Evolutionary conservation across 2,113 vertebrate genomes (phyloP).

Genomic region (Microtus pennsylvanicus): DNA sequence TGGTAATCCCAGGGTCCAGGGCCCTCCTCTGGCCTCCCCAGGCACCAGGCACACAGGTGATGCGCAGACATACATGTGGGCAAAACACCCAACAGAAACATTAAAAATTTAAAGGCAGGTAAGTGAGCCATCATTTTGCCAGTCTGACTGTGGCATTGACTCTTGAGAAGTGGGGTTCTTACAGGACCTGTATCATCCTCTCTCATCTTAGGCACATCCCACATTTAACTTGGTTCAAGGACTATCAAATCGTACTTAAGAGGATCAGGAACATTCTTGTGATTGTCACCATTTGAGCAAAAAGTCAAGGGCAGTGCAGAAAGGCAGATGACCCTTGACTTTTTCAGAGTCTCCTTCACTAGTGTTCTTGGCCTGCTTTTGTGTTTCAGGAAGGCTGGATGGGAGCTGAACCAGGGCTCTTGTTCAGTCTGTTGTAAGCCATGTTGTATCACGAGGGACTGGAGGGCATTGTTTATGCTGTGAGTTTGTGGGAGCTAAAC

Average conservation of each 20-base stretch:
- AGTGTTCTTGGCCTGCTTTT: neutral
- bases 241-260: constrained; percentile 48
- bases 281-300: constrained; percentile 74
- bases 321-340: constrained; percentile 67
- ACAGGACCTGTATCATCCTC: neutral
- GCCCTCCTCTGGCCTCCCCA: neutral
- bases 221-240: constrained; percentile 32
- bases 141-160: too few species aligned
- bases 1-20: neutral
- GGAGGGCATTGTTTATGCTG: too few species aligned
- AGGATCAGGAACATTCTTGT: constrained; percentile 53
- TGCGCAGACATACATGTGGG: neutral
- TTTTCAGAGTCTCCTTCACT: constrained; percentile 44
- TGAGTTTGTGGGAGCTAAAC: neutral
- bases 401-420: neutral
- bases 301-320: constrained; percentile 70
- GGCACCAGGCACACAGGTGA: too few species aligned
- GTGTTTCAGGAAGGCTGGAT: neutral
- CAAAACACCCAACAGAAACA: neutral
- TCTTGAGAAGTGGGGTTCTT: neutral
- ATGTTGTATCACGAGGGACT: too few species aligned
- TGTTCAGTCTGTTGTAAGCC: neutral
- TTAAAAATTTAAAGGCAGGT: neutral
- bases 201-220: neutral
- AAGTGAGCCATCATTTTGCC: neutral